Evolutionary conservation across 2,113 vertebrate species (phyloP).

Genomic region (Paracanthobrama guichenoti): DNA sequence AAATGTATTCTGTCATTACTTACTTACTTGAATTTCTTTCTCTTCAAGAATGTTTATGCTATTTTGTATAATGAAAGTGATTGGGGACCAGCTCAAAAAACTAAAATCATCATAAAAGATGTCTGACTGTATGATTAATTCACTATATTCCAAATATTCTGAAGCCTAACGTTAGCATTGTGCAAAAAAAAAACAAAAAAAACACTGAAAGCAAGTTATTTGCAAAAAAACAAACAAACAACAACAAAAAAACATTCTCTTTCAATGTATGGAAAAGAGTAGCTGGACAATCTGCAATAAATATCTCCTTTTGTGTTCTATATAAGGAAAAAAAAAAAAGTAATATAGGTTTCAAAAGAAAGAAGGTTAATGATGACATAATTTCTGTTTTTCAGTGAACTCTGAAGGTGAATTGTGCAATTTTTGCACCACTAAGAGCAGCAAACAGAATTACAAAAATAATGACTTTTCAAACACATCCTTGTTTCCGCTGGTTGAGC

Average conservation of each 20-base stretch:
- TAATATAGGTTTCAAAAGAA: background rate
- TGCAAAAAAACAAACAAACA: too few species aligned
- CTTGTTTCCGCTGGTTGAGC: background rate
- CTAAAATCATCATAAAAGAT: background rate
- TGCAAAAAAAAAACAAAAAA: background rate
- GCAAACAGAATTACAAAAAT: constrained; percentile 1
- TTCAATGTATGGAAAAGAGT: background rate
- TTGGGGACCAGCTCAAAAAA: background rate
- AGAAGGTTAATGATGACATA: background rate
- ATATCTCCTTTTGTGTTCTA: background rate
- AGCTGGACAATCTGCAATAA: background rate
- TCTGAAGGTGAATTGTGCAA: background rate
- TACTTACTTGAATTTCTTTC: background rate
- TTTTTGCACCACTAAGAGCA: background rate
- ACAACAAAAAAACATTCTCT: too few species aligned
- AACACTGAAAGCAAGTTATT: background rate
- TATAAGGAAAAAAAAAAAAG: background rate
- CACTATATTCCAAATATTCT: background rate
- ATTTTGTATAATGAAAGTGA: background rate
- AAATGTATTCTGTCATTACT: background rate
- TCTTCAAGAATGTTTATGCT: too few species aligned
- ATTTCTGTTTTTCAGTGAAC: background rate
- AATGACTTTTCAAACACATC: background rate
- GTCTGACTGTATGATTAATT: background rate
- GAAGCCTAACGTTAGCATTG: background rate